Conservation (phyloP, 2,113 vertebrate species). For the Zingel zingel region DNA sequence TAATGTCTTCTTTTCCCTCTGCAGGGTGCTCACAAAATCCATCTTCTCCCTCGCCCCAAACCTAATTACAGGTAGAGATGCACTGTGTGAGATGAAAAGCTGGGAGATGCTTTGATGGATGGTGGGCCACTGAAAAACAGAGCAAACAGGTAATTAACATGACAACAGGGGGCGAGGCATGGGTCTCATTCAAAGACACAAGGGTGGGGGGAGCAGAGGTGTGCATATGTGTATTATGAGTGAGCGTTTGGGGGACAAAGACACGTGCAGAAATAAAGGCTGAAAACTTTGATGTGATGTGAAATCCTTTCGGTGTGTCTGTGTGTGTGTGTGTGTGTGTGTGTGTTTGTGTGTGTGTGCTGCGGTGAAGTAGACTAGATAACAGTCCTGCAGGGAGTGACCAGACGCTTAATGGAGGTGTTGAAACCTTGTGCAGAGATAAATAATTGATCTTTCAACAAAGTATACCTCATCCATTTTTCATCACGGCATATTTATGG, state of each 20-base stretch:
- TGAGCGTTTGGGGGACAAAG: conserved; percentile 26
- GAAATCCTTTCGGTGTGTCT: conserved; percentile 36
- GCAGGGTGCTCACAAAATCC: conserved; percentile 58
- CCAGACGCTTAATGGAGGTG: conserved; percentile 74
- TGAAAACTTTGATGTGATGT: conserved; percentile 68
- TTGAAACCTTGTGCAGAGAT: conserved; percentile 68
- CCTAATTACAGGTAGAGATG: conserved; percentile 82
- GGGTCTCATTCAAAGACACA: conserved; percentile 75
- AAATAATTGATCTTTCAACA: conserved; percentile 77
- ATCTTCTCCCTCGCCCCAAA: conserved; percentile 59
- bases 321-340: not conserved
- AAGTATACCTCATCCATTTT: conserved; percentile 80
- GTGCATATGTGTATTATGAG: conserved; percentile 40
- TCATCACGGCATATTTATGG: conserved; percentile 74
- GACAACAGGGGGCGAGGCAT: conserved; percentile 73
- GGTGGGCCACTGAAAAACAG: conserved; percentile 69
- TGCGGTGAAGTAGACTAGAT: conserved; percentile 34
- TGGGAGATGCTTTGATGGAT: conserved; percentile 71
- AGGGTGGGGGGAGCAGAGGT: conserved; percentile 53
- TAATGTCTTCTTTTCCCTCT: conserved; percentile 68
- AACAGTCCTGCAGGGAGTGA: conserved; percentile 66
- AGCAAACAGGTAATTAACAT: conserved; percentile 77
- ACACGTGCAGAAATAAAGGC: conserved; percentile 51
- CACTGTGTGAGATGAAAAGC: conserved; percentile 70
- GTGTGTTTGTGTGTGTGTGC: not conserved